Evolutionary conservation across 2,888 invertebrate genomes (phyloP).

Genomic region (Lissocephala sabroskyi): DNA sequence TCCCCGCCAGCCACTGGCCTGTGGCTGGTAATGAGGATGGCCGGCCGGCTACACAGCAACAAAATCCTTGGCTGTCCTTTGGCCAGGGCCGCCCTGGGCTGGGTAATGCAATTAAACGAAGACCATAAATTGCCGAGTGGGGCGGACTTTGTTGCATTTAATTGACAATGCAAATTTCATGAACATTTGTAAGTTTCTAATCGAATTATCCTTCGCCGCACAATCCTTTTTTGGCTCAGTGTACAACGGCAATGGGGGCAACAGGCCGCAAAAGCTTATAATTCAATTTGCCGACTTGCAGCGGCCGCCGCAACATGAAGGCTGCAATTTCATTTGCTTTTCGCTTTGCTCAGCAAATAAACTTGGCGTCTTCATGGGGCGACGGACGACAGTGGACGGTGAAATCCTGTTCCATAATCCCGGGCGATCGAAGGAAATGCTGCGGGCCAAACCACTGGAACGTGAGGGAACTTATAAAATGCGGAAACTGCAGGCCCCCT

Average conservation of each 20-base stretch:
- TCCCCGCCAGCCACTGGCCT: too few species aligned
- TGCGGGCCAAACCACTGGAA: slow-evolving; percentile 50
- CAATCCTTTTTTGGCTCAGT: background rate
- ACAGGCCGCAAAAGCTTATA: slow-evolving; percentile 34
- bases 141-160: slow-evolving; percentile 37
- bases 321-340: slow-evolving; percentile 8
- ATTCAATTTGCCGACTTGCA: slow-evolving; percentile 41
- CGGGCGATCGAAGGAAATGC: slow-evolving; percentile 26
- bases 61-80: too few species aligned
- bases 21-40: too few species aligned
- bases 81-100: too few species aligned
- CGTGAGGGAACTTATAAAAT: slow-evolving; percentile 62
- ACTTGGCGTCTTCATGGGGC: slow-evolving; percentile 53
- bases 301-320: too few species aligned
- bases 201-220: background rate
- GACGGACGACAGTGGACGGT: too few species aligned
- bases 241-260: slow-evolving; percentile 2
- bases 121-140: too few species aligned
- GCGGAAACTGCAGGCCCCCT: slow-evolving; percentile 43
- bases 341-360: slow-evolving; percentile 40
- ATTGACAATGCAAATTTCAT: slow-evolving; percentile 59
- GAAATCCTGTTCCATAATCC: too few species aligned
- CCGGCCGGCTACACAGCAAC: too few species aligned
- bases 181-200: slow-evolving; percentile 41
- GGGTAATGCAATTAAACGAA: too few species aligned